Evolutionary conservation across 1,140 invertebrate species (phyloP), one percentile per base, ranked within the genome.

Genomic region (Ooceraea biroi): DNA sequence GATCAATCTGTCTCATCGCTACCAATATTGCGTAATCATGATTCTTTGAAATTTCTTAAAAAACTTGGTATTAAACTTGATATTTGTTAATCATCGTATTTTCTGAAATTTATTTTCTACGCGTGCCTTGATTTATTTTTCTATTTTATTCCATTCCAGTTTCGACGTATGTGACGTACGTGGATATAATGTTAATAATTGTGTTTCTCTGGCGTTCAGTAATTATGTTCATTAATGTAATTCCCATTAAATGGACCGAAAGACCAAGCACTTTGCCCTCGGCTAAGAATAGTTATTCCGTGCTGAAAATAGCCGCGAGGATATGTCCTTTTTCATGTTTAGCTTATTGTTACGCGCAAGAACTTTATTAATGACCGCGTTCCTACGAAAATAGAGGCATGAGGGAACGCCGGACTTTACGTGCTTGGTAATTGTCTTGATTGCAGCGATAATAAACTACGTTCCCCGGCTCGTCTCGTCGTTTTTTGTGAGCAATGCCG

Each of bases 401-500:
- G 14, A 57, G 36, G 19, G 30, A 55, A 82, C 19, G 1, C 41
- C 55, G 50, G 66, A 74, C 25, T 30, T 82, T 60, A 74, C 58
- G 14, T 12, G n/a, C 41, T 30, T 46, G 30, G 58, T 55, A 83
- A 76, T 76, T 83, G 80, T 19, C 80, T 17, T 30, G 22, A 83
- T 83, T 83, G 41, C 19, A 17, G 36, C n/a, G 30, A 76, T 22
- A 76, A 61, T 50, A 63, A 83, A 52, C 17, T 76, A 52, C n/a
- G 63, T 76, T 83, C 46, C 60, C 46, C 22, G 41, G 5, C 7
- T 36, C 30, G n/a, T 66, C 30, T 55, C 41, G 22, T 76, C 69
- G n/a, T 69, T 69, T 78, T 48, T 11, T 76, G 30, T 27, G 44
- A 48, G 58, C 19, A 78, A 57, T n/a, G 68, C 44, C 10, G 17